phyloP scores from a whole-genome alignment of 2,888 invertebrate species.

The Glyphotaelius pellucidus region DNA sequence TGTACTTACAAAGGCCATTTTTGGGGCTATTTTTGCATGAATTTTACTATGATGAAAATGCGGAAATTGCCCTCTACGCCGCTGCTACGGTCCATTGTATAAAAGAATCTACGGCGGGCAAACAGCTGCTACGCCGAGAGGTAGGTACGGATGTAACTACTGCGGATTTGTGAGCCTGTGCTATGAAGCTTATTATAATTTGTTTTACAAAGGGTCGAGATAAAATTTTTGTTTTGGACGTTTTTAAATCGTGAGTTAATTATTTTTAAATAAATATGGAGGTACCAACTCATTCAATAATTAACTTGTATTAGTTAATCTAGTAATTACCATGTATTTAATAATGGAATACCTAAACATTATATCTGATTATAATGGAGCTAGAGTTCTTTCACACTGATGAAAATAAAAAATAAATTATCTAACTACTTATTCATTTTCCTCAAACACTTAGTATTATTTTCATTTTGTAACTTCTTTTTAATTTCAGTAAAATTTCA shows the following conservation, averaged over 20 bases:
- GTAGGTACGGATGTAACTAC: not conserved
- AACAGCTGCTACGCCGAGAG: conserved; percentile 27
- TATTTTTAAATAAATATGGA: not conserved
- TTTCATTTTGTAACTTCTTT: too few relatives aligned
- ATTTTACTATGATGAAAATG: not conserved
- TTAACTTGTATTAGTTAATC: not conserved
- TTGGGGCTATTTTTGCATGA: not conserved
- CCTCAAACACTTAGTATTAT: too few relatives aligned
- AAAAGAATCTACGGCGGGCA: conserved; percentile 22
- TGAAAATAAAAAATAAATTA: too few relatives aligned
- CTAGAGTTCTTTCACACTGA: too few relatives aligned
- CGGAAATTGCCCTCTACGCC: not conserved
- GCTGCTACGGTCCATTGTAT: not conserved
- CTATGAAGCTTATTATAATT: conserved; percentile 45
- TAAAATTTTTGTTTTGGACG: conserved; percentile 17
- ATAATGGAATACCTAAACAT: too few relatives aligned
- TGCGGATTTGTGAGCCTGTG: conserved; percentile 44
- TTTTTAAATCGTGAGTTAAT: conserved; percentile 7
- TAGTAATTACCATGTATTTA: too few relatives aligned
- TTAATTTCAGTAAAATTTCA: too few relatives aligned
- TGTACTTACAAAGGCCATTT: not conserved
- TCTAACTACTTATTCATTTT: too few relatives aligned
- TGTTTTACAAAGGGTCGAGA: conserved; percentile 40
- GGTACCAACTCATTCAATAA: not conserved
- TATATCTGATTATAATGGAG: too few relatives aligned